Evolutionary conservation across 2,113 vertebrate species (phyloP), one percentile per base, ranked within the genome.

Genomic region (Epinephelus fuscoguttatus): DNA sequence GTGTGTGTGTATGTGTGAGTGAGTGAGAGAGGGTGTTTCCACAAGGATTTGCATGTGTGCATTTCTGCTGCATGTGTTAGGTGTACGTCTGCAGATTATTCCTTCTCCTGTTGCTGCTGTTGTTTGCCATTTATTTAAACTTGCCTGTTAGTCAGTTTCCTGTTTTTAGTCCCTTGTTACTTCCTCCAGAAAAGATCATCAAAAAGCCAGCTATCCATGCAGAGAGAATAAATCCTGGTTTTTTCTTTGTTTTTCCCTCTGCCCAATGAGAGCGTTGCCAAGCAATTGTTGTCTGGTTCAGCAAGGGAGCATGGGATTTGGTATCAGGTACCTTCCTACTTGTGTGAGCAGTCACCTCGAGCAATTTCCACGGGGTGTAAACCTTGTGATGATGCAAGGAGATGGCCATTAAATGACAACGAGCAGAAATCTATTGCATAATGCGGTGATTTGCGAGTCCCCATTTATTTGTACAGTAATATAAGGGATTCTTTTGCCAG

Each of bases 231-330:
- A 89, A 85, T 76, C 77, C 55, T 62, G 21, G 30, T 71, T 87
- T 82, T 80, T 66, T 71, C 77, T 80, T 89, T 89, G 81, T 78
- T 92, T 88, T 86, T 80, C 64, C 50, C 56, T 75, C 59, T 64
- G 84, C 82, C 80, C 85, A 74, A 18, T 67, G 85, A 89, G 89
- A 88, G 88, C n/a, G 93, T 93, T 94, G 89, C 92, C 91, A 93
- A 88, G 92, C 87, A 74, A 87, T 93, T 84, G 90, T 94, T 93
- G 94, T 92, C 77, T 88, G 86, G 89, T 86, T 93, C 78, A 82
- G 79, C 14, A n/a, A 89, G 86, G 94, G 84, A 89, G 71, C 86
- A 66, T 70, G 93, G 93, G 92, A 93, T 88, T 94, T 93, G 84
- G 81, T 83, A 84, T 86, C 86, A 85, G 89, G 81, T 84, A 71